phyloP scores from a whole-genome alignment of 53 echinoderm and acorn worm genomes.

The Glandiceps talaboti region DNA sequence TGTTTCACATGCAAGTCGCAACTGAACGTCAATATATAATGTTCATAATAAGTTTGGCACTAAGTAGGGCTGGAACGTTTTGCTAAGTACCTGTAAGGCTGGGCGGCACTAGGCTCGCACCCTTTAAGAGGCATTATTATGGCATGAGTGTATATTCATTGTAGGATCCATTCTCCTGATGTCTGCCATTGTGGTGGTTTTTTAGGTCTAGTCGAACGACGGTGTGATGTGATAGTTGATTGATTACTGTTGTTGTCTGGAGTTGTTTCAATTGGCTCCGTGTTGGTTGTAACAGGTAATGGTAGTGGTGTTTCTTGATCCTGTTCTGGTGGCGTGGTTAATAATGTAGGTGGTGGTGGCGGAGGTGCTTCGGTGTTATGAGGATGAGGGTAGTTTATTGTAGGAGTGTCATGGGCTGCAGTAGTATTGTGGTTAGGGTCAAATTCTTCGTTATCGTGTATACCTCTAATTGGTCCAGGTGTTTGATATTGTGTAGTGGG shows the following conservation, averaged over 20 bases:
- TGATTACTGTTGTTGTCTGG: no score
- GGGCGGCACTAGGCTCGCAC: not conserved
- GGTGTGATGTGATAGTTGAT: not conserved
- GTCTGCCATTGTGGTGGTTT: not conserved
- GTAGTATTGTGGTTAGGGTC: not conserved
- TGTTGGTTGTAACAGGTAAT: not conserved
- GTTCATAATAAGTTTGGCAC: no score
- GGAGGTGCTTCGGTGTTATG: no score
- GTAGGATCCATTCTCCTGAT: constrained; percentile 3
- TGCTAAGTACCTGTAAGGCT: not conserved
- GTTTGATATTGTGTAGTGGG: not conserved
- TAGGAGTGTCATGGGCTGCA: not conserved
- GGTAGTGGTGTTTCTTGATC: not conserved
- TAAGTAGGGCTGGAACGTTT: no score
- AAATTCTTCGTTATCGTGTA: not conserved
- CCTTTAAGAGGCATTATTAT: not conserved
- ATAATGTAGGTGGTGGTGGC: not conserved
- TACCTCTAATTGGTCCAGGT: not conserved
- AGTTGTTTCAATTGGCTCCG: not conserved
- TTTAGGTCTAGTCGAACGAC: constrained; percentile 5
- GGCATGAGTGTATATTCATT: not conserved
- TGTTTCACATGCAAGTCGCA: not conserved
- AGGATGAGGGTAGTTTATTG: not conserved
- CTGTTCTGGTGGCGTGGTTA: not conserved
- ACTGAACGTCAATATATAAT: no score